These are phyloP conservation scores for Drosophila virilis DNA, from an alignment of 1,140 invertebrate genomes.

Conservation along the genomic window DNA sequence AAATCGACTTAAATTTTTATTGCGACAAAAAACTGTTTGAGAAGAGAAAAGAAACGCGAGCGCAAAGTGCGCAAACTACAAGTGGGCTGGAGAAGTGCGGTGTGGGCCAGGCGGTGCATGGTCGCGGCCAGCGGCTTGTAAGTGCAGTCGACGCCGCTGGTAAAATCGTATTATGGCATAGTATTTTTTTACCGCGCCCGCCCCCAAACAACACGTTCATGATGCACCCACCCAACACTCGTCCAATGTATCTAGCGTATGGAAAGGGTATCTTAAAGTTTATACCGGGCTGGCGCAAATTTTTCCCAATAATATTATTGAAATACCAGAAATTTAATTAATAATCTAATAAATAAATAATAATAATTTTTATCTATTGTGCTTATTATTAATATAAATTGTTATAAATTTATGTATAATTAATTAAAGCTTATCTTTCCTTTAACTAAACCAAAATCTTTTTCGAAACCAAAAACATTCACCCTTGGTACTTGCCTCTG, in stretches of 20 bases:
- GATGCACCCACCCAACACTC: constrained; percentile 5
- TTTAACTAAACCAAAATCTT: too few relatives aligned
- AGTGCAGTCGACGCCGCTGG: constrained; percentile 52
- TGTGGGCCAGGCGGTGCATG: not conserved
- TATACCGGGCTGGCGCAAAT: not conserved
- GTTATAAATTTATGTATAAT: too few relatives aligned
- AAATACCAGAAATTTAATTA: too few relatives aligned
- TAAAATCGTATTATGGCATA: constrained; percentile 61
- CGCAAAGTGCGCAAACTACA: constrained; percentile 49
- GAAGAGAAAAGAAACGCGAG: constrained; percentile 55
- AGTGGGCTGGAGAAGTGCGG: not conserved
- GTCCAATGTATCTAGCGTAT: not conserved
- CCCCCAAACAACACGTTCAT: constrained; percentile 20
- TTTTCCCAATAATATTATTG: too few relatives aligned
- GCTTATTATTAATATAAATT: too few relatives aligned
- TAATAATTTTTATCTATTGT: too few relatives aligned
- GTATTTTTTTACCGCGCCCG: constrained; percentile 24
- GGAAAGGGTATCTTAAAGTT: not conserved
- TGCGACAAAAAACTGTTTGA: constrained; percentile 65
- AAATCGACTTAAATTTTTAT: constrained; percentile 80
- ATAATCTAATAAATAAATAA: too few relatives aligned
- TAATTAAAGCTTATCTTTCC: too few relatives aligned
- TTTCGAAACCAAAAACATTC: too few relatives aligned
- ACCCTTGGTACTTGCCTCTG: not conserved
- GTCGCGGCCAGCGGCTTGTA: constrained; percentile 44